Evolutionary conservation across 2,113 vertebrate species (phyloP), one percentile per base, ranked within the genome.

Genomic region (Cervus canadensis): DNA sequence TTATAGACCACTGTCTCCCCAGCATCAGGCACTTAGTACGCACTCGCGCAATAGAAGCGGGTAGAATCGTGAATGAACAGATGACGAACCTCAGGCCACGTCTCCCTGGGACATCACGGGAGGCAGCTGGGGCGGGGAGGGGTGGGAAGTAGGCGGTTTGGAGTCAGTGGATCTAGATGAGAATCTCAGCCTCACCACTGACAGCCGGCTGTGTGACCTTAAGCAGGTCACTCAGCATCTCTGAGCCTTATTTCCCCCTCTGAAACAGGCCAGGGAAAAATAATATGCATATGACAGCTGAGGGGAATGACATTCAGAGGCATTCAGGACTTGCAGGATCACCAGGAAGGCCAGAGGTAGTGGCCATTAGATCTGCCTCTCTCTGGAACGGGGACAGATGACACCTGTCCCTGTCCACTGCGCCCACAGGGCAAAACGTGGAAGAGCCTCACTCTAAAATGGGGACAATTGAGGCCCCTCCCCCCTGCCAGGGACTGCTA

Each of bases 71-170:
- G 64, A 45, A 28, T 9, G 7, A 26, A 33, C 13, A 62, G 83
- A 9, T 0, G 17, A 43, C 0, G 23, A 19, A 23, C 23, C 74
- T 23, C 48, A 14, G 36, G 30, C 12, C 3, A 45, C 10, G 11
- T 33, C 8, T 50, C 60, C 64, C 87, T 0, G 2, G 52, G 78
- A 30, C 28, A 25, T 28, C 25, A 1, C 0, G 6, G 56, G 43
- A 33, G 15, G 33, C 54, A 57, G 60, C 2, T 21, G 0, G 1
- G 25, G 43, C 43, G 23, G 33, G 16, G 5, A 17, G 16, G 10
- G 14, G 23, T 36, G 5, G 45, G 30, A 28, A 50, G 16, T 0
- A 0, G 6, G 48, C 2, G 6, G 16, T 84, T 43, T 33, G 17
- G 57, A 67, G 88, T 48, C 2, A 12, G 43, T 0, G 2, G 90